A percentile compares a stretch with the other conserved stretches of the same genome.
Evolutionary conservation across 2,888 invertebrate species (phyloP).

Genomic region (Iselma pallidipennis): DNA sequence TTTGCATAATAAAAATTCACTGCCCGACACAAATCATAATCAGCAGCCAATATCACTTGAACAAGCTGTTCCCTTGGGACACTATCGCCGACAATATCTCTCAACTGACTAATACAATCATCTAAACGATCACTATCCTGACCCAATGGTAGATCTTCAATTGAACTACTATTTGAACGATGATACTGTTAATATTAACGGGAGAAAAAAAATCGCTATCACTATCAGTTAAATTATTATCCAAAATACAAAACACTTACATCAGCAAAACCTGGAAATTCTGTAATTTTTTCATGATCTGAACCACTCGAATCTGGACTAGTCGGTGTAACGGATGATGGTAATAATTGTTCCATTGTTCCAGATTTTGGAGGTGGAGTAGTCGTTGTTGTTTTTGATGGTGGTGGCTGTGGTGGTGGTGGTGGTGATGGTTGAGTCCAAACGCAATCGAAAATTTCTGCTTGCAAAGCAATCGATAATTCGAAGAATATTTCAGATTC

Average conservation of each 20-base stretch:
- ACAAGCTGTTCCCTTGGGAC: slow-evolving; percentile 59
- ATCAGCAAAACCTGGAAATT: slow-evolving; percentile 11
- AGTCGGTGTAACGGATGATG: slow-evolving; percentile 27
- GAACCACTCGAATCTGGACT: slow-evolving; percentile 33
- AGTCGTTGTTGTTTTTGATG: slow-evolving; percentile 12
- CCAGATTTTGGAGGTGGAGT: slow-evolving; percentile 24
- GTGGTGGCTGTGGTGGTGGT: slow-evolving; percentile 29
- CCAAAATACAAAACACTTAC: neutral
- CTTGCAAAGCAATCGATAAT: slow-evolving; percentile 61
- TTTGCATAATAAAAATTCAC: slow-evolving; percentile 61
- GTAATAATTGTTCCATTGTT: slow-evolving; percentile 35
- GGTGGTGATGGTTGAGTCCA: slow-evolving; percentile 42
- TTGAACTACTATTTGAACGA: slow-evolving; percentile 43
- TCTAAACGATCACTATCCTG: slow-evolving; percentile 31
- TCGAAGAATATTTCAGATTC: slow-evolving; percentile 62
- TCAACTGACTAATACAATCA: slow-evolving; percentile 57
- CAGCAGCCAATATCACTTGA: slow-evolving; percentile 61
- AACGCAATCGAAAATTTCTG: slow-evolving; percentile 61
- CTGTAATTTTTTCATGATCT: slow-evolving; percentile 29
- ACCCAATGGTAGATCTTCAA: slow-evolving; percentile 32
- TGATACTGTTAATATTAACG: slow-evolving; percentile 28
- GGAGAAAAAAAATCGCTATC: neutral
- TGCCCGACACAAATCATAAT: slow-evolving; percentile 63
- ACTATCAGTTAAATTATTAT: too few species aligned
- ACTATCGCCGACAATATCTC: slow-evolving; percentile 60